Base-by-base conservation (phyloP, 2,888 invertebrate species). In the Julus scandinavius region DNA sequence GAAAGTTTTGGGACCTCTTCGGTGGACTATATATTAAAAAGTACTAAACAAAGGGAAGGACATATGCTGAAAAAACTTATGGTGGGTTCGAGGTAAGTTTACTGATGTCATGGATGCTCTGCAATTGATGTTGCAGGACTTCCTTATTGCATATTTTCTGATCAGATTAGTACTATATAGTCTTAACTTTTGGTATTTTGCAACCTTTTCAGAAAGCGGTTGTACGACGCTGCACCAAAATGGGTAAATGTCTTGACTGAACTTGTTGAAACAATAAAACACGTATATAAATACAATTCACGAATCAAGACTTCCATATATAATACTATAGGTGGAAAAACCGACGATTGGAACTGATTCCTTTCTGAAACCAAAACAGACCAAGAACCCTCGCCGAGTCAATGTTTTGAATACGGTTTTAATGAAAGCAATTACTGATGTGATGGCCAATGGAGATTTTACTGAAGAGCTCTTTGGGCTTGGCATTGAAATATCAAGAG, bases 401-500 rank as follows among this genome's bases (percentile, higher is more conserved):
- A 20, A 20, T 15, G 88, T 88, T n/a, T 88, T 88, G 17, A 88
- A 88, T 85, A 29, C 83, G 15, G 50, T 88, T 40, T 50, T 88
- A 13, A 38, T 88, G 41, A 49, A 88, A 41, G 38, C 41, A 15
- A 7, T 88, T 13, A 45, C 49, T 50, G 88, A 88, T 50, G 41
- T 88, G 17, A 85, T 88, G 88, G 38, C 88, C 9, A 88, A 1
- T 85, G 88, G 85, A 49, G 88, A 88, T 0, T 54, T 85, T 15
- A 88, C 85, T 38, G 41, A 83, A 50, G 84, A 49, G 45, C 45
- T 88, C 2, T 6, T n/a, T 9, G 88, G 88, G 6, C 45, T 15
- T 50, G 88, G 88, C 38, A 40, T 85, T 9, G 88, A 88, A 85
- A 88, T 88, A 84, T 38, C 84, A 85, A 87, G n/a, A 83, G 88